A percentile compares a stretch with the other conserved stretches of the same genome.
phyloP scores from a whole-genome alignment of 2,888 invertebrate species.

The Platynereis dumerilii region DNA sequence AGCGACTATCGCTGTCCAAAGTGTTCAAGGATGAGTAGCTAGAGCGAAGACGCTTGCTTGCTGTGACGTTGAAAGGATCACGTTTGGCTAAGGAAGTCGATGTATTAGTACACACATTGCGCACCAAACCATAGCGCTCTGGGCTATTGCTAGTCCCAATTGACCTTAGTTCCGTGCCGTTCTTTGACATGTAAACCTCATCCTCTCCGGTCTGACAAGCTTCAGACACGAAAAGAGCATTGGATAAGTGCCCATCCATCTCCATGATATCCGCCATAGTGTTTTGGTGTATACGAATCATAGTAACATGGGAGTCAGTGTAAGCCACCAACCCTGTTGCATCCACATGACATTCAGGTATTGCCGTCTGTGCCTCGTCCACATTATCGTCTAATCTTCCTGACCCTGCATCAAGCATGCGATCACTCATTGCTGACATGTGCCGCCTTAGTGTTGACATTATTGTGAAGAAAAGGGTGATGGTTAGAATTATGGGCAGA shows the following conservation, averaged over 20 bases:
- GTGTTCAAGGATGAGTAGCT: background rate
- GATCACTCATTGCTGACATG: slow-evolving; percentile 23
- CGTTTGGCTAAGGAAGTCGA: slow-evolving; percentile 12
- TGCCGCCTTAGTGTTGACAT: slow-evolving; percentile 35
- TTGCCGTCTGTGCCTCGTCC: background rate
- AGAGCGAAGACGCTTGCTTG: background rate
- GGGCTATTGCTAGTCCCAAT: slow-evolving; percentile 23
- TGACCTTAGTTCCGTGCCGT: slow-evolving; percentile 8
- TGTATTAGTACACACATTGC: slow-evolving; percentile 19
- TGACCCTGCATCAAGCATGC: slow-evolving; percentile 13
- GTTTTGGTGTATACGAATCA: background rate
- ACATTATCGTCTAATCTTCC: slow-evolving; percentile 3
- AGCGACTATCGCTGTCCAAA: slow-evolving; percentile 9
- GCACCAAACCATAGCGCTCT: slow-evolving; percentile 21
- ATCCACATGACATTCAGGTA: background rate
- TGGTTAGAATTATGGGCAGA: slow-evolving; percentile 43
- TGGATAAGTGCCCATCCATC: background rate
- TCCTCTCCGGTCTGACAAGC: slow-evolving; percentile 1
- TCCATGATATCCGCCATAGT: background rate
- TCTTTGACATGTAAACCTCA: slow-evolving; percentile 7
- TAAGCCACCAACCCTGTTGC: background rate
- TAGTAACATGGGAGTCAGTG: background rate
- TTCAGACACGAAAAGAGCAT: slow-evolving; percentile 5
- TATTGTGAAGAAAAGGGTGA: slow-evolving; percentile 45
- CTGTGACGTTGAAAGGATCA: background rate